These are phyloP conservation scores for Columba janthina DNA, from an alignment of 2,113 vertebrate species.

Conservation along the genomic window DNA sequence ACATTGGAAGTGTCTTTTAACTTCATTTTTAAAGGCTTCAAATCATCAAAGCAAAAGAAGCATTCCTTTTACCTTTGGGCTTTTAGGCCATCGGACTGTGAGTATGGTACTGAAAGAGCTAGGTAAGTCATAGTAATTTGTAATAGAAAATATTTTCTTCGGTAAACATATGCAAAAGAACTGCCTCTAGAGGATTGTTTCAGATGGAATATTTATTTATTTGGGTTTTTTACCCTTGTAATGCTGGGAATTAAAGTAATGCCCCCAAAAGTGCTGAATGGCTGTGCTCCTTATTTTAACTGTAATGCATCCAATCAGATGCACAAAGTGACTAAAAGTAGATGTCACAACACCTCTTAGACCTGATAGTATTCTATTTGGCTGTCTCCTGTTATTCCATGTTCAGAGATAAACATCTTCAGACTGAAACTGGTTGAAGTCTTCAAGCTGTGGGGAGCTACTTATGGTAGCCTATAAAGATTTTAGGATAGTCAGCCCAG, in stretches of 20 bases:
- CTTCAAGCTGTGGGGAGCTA: not conserved
- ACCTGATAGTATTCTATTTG: not conserved
- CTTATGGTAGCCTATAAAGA: not conserved
- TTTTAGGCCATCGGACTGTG: not conserved
- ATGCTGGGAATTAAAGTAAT: not conserved
- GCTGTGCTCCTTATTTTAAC: not conserved
- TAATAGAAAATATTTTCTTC: not conserved
- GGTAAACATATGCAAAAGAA: not conserved
- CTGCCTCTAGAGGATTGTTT: not conserved
- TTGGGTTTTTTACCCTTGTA: not conserved
- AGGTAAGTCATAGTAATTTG: not conserved
- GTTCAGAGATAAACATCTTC: not conserved
- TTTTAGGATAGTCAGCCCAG: not conserved
- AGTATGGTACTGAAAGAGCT: not conserved
- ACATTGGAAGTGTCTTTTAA: constrained; percentile 34
- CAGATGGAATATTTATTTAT: not conserved
- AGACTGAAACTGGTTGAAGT: not conserved
- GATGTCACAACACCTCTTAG: not conserved
- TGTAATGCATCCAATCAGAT: not conserved
- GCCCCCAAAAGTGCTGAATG: not conserved
- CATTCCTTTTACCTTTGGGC: not conserved
- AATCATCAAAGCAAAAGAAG: not conserved
- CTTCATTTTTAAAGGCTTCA: not conserved
- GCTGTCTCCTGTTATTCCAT: rapidly evolving
- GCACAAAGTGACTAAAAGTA: not conserved